A percentile compares a stretch with the other conserved stretches of the same genome.
Evolutionary conservation across 2,113 vertebrate species (phyloP).

Genomic region (Pseudorectes ferrugineus): DNA sequence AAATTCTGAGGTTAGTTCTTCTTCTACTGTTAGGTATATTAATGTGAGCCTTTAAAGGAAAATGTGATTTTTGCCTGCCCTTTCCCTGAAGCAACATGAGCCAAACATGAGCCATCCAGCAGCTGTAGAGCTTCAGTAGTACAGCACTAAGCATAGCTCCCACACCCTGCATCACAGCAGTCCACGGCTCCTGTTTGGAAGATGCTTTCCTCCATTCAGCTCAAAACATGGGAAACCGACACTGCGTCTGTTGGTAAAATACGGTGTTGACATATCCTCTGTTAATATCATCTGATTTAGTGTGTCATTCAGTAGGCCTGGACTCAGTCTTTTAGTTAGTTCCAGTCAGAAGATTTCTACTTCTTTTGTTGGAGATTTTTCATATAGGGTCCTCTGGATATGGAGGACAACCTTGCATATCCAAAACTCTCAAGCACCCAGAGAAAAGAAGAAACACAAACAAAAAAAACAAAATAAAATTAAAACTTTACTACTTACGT

Average conservation of each 20-base stretch:
- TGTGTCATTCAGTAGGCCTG: background rate
- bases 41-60: background rate
- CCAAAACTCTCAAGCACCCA: background rate
- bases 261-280: accelerated
- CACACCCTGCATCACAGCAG: background rate
- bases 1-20: background rate
- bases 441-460: background rate
- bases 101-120: background rate
- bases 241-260: background rate
- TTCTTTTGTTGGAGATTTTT: background rate
- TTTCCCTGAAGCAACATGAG: background rate
- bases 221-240: background rate
- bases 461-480: background rate
- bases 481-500: background rate
- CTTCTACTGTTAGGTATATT: background rate
- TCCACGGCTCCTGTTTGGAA: background rate
- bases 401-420: background rate
- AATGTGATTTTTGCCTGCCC: background rate
- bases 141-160: background rate
- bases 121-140: background rate
- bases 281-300: background rate
- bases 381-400: background rate
- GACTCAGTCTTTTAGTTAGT: background rate
- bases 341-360: background rate
- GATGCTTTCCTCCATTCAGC: background rate